These are phyloP conservation scores for Nicator chloris DNA, from an alignment of 2,113 vertebrate species.

Conservation along the genomic window DNA sequence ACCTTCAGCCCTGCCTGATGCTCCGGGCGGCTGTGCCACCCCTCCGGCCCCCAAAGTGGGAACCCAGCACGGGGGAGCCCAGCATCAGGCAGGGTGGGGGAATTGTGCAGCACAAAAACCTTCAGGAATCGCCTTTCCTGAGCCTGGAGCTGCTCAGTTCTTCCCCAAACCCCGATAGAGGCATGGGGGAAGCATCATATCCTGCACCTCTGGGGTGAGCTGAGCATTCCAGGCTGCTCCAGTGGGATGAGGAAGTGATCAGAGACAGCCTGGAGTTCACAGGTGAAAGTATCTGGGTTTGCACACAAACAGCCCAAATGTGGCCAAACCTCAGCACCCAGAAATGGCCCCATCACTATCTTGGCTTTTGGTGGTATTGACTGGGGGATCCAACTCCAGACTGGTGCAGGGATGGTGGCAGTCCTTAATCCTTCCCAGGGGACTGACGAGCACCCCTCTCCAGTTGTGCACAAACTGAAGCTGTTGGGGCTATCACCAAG, in stretches of 20 bases:
- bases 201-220: fast-evolving
- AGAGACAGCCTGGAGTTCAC: not conserved
- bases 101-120: not conserved
- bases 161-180: not conserved
- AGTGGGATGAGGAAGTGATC: fast-evolving
- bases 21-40: not conserved
- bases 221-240: not conserved
- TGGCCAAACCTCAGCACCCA: not conserved
- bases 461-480: not conserved
- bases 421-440: not conserved
- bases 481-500: not conserved
- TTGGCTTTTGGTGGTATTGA: fast-evolving
- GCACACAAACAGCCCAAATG: not conserved
- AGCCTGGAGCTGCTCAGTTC: not conserved
- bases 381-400: fast-evolving
- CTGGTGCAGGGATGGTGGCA: not conserved
- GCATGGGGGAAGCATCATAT: fast-evolving
- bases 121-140: not conserved
- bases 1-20: not conserved
- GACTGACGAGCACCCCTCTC: not conserved
- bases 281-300: not conserved
- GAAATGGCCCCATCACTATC: not conserved
- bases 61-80: fast-evolving
- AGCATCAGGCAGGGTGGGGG: fast-evolving
- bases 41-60: not conserved